Evolutionary conservation across 2,888 invertebrate species (phyloP), one percentile per base, ranked within the genome.

Genomic region (Brenthis daphne): DNA sequence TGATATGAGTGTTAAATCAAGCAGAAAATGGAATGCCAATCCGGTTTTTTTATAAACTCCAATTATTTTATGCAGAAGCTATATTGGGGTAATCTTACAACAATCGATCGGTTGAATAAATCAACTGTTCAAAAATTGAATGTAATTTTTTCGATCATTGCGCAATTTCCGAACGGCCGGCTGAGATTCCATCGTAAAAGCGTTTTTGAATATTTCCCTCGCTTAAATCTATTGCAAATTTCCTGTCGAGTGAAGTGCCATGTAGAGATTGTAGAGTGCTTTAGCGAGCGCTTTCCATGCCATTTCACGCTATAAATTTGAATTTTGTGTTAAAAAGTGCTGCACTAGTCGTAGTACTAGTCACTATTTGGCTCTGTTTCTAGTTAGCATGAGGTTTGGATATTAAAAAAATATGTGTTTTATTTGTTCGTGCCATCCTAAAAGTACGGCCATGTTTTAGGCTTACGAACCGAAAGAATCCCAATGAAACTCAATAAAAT

Each of bases 261-360:
- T 76, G 75, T 75, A 73, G 74, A 76, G 77, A 76, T 75, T 76
- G 75, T 75, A 72, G 74, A 76, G 77, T 77, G 76, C 75, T 76
- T 75, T 75, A 74, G 75, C 75, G 74, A 70, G 70, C 73, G 74
- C 75, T 80, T 83, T 80, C 77, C 77, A 67, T 72, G 66, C 79
- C 80, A 82, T 82, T 82, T 81, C 77, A 77, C 76, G 74, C 73
- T 73, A 75, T 78, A 80, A 80, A 79, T 80, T 73, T 78, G 75
- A 77, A 77, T 76, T 77, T 79, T 72, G 57, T 64, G 74, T 74
- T 74, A 74, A 77, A 78, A 79, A 77, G 68, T 72, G 70, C 68
- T 72, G 64, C 64, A 43, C 61, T 20, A 55, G 13, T 61, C 37
- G 43, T 43, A 60, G 33, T 50, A 29, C 14, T 60, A 60, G 60